Evolutionary conservation across 2,113 vertebrate species (phyloP), one percentile per base, ranked within the genome.

Genomic region (Bufo gargarizans): DNA sequence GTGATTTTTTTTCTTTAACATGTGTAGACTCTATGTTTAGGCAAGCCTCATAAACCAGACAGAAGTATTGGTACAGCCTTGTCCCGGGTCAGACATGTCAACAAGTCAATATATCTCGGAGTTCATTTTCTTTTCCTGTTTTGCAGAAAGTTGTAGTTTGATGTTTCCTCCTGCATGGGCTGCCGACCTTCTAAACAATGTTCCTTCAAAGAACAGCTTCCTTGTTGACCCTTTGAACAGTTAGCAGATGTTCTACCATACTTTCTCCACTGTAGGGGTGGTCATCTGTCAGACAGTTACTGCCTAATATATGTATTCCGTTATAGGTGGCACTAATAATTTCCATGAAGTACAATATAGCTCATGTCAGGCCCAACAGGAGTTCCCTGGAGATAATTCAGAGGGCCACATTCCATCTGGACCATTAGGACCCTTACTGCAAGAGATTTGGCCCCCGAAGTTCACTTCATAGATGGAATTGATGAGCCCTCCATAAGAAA

Each of bases 111-210:
- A 65, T 50, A 63, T 79, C 76, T 53, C 14, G 16, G 22, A 78
- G 85, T 78, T 86, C 65, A 63, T 78, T 78, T 17, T 65, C 49
- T 50, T 86, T 86, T 86, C 85, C 85, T 86, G 85, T 86, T 86
- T 86, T 86, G 61, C 63, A 84, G 76, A 49, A 45, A 55, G n/a
- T 79, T 78, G 76, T 19, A 63, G 77, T 59, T 86, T 65, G 72
- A 77, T 86, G 47, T 78, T 86, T 86, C 85, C 85, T 78, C 72
- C 50, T 45, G 47, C 22, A 86, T 69, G 85, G 8, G 47, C 45
- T 43, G 22, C 47, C 8, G 71, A 59, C 69, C 83, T 58, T 16
- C 55, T 56, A 33, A 65, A 86, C 76, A 86, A 86, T 86, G 83
- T 33, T 85, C 67, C 65, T 67, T 71, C 47, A 59, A 9, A 50